Conservation (phyloP, 23 tunicate genomes). For the Oikopleura vanhoeffeni region DNA sequence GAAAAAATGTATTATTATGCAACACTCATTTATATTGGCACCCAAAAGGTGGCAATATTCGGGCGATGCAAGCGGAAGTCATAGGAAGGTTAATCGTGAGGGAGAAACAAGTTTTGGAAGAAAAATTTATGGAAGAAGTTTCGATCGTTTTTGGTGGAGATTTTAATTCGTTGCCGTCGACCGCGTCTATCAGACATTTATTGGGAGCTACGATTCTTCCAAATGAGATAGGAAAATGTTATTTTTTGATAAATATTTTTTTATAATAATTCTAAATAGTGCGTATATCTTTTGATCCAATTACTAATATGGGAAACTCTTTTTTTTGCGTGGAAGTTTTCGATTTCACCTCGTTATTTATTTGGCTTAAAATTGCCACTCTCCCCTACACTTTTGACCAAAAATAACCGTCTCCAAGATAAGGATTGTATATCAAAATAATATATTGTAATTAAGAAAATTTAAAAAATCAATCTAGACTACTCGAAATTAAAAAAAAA, state of each 20-base stretch:
- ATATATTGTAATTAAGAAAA: too few relatives aligned
- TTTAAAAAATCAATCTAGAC: too few relatives aligned
- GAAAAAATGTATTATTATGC: constrained; percentile 22
- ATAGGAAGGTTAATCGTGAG: neutral
- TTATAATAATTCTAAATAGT: neutral
- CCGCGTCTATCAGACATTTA: constrained; percentile 32
- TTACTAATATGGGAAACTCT: neutral
- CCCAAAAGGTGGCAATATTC: constrained; percentile 49
- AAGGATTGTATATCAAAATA: too few relatives aligned
- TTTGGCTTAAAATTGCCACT: neutral
- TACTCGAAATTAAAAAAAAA: too few relatives aligned
- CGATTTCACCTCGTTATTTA: neutral
- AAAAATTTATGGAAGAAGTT: neutral
- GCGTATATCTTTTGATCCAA: neutral
- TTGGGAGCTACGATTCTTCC: constrained; percentile 24
- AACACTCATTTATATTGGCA: constrained; percentile 87
- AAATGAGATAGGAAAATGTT: constrained; percentile 31
- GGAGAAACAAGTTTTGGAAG: neutral
- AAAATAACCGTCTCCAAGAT: too few relatives aligned
- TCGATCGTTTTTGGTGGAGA: constrained; percentile 48
- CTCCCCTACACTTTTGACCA: too few relatives aligned
- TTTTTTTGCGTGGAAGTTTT: neutral
- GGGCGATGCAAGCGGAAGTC: constrained; percentile 32
- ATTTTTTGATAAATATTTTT: neutral
- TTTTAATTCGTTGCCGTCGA: constrained; percentile 35